These are phyloP conservation scores for Pachypeltis micranthus DNA, from an alignment of 1,140 invertebrate genomes.

Conservation along the genomic window DNA sequence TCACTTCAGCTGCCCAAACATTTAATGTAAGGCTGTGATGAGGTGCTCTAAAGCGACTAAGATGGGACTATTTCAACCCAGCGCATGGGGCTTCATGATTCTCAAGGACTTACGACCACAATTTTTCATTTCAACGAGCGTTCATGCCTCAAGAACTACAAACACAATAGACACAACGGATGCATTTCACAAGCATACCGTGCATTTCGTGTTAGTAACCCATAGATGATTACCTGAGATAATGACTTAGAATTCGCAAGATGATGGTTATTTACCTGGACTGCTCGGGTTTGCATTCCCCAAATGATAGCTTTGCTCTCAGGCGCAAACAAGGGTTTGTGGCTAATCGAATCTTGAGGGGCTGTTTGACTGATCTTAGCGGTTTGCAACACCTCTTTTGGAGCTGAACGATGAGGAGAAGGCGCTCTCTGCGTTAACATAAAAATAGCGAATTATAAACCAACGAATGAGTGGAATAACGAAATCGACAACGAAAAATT, in stretches of 20 bases:
- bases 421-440: slow-evolving; percentile 9
- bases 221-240: too few relatives aligned
- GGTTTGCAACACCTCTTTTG: neutral
- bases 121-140: too few relatives aligned
- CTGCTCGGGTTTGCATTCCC: slow-evolving; percentile 98
- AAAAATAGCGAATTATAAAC: neutral
- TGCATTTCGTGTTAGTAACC: too few relatives aligned
- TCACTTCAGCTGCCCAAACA: too few relatives aligned
- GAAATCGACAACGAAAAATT: neutral
- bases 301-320: slow-evolving; percentile 91
- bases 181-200: too few relatives aligned
- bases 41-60: too few relatives aligned
- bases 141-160: too few relatives aligned
- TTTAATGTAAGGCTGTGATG: too few relatives aligned
- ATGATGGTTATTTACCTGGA: slow-evolving; percentile 46
- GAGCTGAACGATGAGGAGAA: neutral
- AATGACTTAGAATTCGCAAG: neutral
- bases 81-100: too few relatives aligned
- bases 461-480: neutral
- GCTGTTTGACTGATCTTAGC: neutral
- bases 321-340: slow-evolving; percentile 57
- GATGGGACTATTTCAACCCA: too few relatives aligned
- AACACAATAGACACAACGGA: too few relatives aligned
- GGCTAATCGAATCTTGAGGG: neutral
- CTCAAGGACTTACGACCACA: too few relatives aligned